Percentiles rank a stretch among this genome's conserved stretches.
Evolutionary conservation across 2,113 vertebrate species (phyloP).

Genomic region (Chaetodon trifascialis): DNA sequence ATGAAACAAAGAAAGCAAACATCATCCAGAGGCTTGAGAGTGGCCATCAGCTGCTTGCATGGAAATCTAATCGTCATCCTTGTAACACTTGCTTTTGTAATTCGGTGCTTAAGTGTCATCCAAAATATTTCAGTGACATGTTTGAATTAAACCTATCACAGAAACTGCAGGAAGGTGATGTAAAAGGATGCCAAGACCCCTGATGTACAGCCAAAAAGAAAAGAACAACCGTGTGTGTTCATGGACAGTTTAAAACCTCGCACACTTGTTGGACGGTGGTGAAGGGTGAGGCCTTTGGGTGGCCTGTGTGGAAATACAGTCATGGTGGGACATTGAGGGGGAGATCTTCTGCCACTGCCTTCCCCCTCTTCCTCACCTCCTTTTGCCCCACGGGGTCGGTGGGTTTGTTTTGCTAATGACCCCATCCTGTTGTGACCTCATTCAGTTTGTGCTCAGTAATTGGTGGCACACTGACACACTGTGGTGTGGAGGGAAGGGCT

Average conservation of each 20-base stretch:
- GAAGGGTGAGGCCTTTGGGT: neutral
- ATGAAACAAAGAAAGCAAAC: slow-evolving; percentile 1
- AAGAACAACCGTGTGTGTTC: neutral
- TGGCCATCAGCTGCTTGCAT: slow-evolving; percentile 25
- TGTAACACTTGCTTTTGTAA: slow-evolving; percentile 20
- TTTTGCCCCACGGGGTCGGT: slow-evolving; percentile 55
- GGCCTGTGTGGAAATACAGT: slow-evolving; percentile 5
- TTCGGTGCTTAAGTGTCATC: neutral
- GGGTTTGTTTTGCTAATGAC: slow-evolving; percentile 83
- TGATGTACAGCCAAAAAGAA: neutral
- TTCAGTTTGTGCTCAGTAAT: slow-evolving; percentile 77
- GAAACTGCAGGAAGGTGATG: slow-evolving; percentile 30
- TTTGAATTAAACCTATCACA: slow-evolving; percentile 19
- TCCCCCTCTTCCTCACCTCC: slow-evolving; percentile 16
- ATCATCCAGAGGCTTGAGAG: neutral
- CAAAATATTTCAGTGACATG: slow-evolving; percentile 4
- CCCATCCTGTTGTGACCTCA: slow-evolving; percentile 81
- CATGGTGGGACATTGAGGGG: neutral
- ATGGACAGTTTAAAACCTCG: neutral
- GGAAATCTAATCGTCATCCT: slow-evolving; percentile 7
- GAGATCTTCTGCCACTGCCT: slow-evolving; percentile 13
- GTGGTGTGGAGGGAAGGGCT: slow-evolving; percentile 67
- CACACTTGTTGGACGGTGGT: slow-evolving; percentile 12
- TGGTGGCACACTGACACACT: slow-evolving; percentile 78
- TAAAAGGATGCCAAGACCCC: slow-evolving; percentile 19